These are phyloP conservation scores for Drosophila acutilabella DNA, from an alignment of 2,888 invertebrate genomes.

Conservation along the genomic window DNA sequence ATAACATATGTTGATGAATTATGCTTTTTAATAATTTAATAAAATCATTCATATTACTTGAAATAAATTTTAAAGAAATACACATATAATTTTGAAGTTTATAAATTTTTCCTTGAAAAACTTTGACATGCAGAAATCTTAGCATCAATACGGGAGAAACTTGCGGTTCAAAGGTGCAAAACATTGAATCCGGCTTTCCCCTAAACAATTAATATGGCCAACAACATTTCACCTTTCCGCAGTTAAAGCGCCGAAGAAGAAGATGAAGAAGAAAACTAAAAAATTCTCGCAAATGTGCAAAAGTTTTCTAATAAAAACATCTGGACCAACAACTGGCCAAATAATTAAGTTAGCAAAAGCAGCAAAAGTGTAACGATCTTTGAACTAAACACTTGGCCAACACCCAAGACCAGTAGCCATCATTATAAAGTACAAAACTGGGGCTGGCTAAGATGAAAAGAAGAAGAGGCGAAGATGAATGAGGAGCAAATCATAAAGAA, in stretches of 20 bases:
- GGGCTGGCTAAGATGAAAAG: background rate
- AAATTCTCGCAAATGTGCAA: slow-evolving; percentile 26
- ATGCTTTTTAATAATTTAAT: too few relatives aligned
- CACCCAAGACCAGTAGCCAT: slow-evolving; percentile 67
- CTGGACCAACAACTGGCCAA: slow-evolving; percentile 42
- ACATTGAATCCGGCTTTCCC: slow-evolving; percentile 45
- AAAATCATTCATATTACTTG: too few relatives aligned
- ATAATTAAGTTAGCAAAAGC: slow-evolving; percentile 28
- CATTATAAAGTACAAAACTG: slow-evolving; percentile 38
- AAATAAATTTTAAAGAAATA: too few relatives aligned
- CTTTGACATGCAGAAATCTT: background rate
- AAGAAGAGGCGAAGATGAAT: background rate
- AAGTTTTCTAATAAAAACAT: slow-evolving; percentile 40
- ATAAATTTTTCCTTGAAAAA: background rate
- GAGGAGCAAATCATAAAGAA: slow-evolving; percentile 40
- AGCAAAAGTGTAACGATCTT: slow-evolving; percentile 61
- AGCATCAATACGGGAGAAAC: slow-evolving; percentile 21
- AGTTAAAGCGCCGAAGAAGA: slow-evolving; percentile 1
- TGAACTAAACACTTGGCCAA: slow-evolving; percentile 46
- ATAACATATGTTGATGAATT: too few relatives aligned
- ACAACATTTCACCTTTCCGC: slow-evolving; percentile 51
- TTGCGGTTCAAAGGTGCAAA: slow-evolving; percentile 34
- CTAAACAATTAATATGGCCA: slow-evolving; percentile 46
- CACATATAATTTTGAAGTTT: too few relatives aligned
- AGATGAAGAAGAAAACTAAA: background rate